Evolutionary conservation across 2,888 invertebrate species (phyloP).

Genomic region (Acheta domesticus): DNA sequence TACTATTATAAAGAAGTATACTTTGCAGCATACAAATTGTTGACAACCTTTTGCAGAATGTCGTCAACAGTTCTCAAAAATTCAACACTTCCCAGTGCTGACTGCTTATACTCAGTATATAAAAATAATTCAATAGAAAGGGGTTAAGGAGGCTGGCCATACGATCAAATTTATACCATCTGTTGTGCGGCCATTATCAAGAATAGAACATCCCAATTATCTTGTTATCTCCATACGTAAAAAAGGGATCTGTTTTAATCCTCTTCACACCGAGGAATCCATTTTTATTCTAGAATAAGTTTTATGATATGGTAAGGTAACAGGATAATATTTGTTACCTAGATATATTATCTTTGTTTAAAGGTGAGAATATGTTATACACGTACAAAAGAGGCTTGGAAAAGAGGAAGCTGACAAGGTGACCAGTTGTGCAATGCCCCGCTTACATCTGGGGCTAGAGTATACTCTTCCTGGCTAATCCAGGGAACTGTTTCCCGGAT

Average conservation of each 20-base stretch:
- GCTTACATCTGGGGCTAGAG: no score
- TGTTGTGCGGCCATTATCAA: constrained; percentile 68
- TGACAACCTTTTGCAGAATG: constrained; percentile 90
- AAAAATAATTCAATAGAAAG: constrained; percentile 64
- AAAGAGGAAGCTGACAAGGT: no score
- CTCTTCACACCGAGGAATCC: constrained; percentile 76
- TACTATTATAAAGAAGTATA: constrained; percentile 69
- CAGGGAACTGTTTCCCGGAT: no score
- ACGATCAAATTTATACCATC: constrained; percentile 71
- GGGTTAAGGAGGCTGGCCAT: constrained; percentile 57
- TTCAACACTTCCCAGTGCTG: constrained; percentile 79
- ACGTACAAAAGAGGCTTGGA: no score
- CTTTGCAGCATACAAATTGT: constrained; percentile 86
- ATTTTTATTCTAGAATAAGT: constrained; percentile 60
- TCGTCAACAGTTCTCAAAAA: constrained; percentile 60
- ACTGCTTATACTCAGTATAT: constrained; percentile 69
- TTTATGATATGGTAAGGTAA: constrained; percentile 65
- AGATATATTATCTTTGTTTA: no score
- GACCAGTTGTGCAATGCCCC: no score
- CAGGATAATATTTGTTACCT: background rate
- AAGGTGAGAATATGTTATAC: no score
- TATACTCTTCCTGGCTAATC: no score
- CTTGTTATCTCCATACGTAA: constrained; percentile 65
- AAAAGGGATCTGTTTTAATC: constrained; percentile 68
- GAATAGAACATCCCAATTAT: constrained; percentile 61